Evolutionary conservation across 1,140 invertebrate genomes (phyloP).

Genomic region (Zaprionus tsacasi): DNA sequence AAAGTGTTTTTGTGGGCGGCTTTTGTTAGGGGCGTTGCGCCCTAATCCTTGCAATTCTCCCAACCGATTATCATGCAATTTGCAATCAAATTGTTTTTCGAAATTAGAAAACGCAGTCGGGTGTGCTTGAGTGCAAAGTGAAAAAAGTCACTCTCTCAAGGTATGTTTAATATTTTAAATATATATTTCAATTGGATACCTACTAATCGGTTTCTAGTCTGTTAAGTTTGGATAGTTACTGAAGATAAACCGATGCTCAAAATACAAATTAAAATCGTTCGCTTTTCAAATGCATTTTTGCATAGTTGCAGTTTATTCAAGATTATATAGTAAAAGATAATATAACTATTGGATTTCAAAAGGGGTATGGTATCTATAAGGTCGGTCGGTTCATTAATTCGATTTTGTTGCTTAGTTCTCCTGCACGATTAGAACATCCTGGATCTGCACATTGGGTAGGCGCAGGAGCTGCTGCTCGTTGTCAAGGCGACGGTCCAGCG

Average conservation of each 20-base stretch:
- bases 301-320: conserved; percentile 60
- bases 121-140: conserved; percentile 29
- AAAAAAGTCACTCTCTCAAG: not conserved
- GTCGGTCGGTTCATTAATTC: conserved; percentile 14
- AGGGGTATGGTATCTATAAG: not conserved
- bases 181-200: not conserved
- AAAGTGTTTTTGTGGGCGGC: conserved; percentile 54
- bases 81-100: conserved; percentile 74
- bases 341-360: conserved; percentile 13
- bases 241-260: not conserved
- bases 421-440: conserved; percentile 78
- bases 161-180: not conserved
- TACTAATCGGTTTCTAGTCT: not conserved
- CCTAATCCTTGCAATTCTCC: conserved; percentile 26
- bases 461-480: conserved; percentile 68
- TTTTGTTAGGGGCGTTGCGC: conserved; percentile 62
- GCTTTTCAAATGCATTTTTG: conserved; percentile 57
- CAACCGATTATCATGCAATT: conserved; percentile 61
- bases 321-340: conserved; percentile 29
- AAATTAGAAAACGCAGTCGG: conserved; percentile 77
- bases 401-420: conserved; percentile 54
- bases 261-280: too few relatives aligned
- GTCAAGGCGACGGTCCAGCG: conserved; percentile 82
- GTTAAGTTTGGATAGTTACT: not conserved
- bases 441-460: conserved; percentile 70